Evolutionary conservation across 2,888 invertebrate genomes (phyloP).

Genomic region (Agrochola lota): DNA sequence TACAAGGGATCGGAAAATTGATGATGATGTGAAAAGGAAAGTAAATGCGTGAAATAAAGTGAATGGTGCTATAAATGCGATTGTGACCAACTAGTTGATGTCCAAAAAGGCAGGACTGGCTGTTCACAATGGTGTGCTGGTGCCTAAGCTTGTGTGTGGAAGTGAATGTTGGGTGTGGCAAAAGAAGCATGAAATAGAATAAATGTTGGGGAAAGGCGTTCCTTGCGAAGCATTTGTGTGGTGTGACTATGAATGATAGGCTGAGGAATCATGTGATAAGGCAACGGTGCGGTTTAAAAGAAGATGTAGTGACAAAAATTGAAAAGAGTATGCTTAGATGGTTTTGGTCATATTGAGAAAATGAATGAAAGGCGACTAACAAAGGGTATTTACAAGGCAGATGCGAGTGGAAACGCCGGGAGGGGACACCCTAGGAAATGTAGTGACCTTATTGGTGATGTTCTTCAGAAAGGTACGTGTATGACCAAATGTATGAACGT

Average conservation of each 20-base stretch:
- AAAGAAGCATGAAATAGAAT: neutral
- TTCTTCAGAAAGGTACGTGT: neutral
- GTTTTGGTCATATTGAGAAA: neutral
- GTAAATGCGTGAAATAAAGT: neutral
- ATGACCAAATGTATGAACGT: neutral
- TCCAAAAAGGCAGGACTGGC: neutral
- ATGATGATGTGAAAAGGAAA: neutral
- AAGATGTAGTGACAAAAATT: neutral
- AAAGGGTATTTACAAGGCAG: too few relatives aligned
- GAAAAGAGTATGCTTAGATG: neutral
- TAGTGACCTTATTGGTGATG: neutral
- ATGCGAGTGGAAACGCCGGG: neutral
- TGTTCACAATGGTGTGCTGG: neutral
- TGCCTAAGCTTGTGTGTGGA: neutral
- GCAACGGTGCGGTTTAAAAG: neutral
- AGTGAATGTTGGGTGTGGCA: neutral
- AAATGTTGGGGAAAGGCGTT: neutral
- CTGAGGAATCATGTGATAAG: neutral
- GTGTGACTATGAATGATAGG: neutral
- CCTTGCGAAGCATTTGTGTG: neutral
- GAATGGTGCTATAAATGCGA: neutral
- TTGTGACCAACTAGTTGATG: neutral
- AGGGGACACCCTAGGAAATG: neutral
- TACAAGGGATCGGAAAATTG: neutral
- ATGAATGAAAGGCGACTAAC: neutral